Percentiles rank a stretch among this genome's conserved stretches.
Conservation (phyloP, 2,888 invertebrate species). For the Margaritifera margaritifera region DNA sequence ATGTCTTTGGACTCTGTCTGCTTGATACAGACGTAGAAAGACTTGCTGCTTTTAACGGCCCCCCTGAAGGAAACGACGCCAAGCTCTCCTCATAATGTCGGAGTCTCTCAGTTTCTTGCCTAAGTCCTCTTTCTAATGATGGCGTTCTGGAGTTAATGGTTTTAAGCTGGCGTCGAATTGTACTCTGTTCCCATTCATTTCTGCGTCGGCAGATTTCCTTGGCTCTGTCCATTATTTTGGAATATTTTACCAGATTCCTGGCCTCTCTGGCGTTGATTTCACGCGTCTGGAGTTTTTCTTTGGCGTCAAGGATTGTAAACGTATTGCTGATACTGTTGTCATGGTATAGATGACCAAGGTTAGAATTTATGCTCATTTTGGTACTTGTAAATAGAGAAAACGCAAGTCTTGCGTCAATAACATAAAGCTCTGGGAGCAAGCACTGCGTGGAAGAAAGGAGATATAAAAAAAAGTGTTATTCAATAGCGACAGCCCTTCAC, state of each 20-base stretch:
- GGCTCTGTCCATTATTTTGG: constrained; percentile 38
- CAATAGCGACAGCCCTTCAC: too few relatives aligned
- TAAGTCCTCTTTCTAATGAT: constrained; percentile 32
- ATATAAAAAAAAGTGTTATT: too few relatives aligned
- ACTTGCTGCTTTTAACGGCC: too few relatives aligned
- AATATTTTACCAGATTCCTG: constrained; percentile 39
- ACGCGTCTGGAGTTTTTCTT: constrained; percentile 48
- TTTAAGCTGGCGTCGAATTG: constrained; percentile 31
- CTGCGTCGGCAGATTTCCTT: constrained; percentile 38
- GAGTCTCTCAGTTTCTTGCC: constrained; percentile 25
- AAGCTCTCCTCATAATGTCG: too few relatives aligned
- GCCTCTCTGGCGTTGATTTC: constrained; percentile 54
- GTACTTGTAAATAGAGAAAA: neutral
- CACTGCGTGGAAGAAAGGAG: too few relatives aligned
- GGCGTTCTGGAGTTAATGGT: constrained; percentile 38
- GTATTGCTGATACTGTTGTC: constrained; percentile 38
- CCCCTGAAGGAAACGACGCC: too few relatives aligned
- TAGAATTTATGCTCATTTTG: constrained; percentile 37
- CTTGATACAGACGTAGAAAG: too few relatives aligned
- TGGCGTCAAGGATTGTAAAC: constrained; percentile 43
- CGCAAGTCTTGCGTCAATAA: too few relatives aligned
- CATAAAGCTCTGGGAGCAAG: too few relatives aligned
- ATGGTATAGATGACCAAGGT: constrained; percentile 53
- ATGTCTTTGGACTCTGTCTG: too few relatives aligned
- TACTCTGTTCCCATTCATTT: constrained; percentile 40